Evolutionary conservation across 2,113 vertebrate genomes (phyloP).

Genomic region (Ellobius talpinus): DNA sequence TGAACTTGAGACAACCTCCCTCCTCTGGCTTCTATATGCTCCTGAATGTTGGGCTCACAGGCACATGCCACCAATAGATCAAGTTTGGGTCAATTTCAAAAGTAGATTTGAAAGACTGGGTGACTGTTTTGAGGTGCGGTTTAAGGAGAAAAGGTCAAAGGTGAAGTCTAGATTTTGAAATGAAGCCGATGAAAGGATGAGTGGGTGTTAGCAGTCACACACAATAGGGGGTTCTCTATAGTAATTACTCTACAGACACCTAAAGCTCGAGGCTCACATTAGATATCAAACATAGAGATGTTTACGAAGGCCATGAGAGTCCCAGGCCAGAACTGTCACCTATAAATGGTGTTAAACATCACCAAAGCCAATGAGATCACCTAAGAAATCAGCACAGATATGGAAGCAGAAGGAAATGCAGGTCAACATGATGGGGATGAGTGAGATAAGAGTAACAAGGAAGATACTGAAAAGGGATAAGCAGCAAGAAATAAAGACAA

Average conservation of each 20-base stretch:
- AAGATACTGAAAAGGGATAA: neutral
- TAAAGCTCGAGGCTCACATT: neutral
- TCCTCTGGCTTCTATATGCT: neutral
- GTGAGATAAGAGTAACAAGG: neutral
- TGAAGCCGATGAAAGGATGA: neutral
- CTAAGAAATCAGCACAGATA: neutral
- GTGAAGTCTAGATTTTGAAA: neutral
- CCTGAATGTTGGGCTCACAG: too few species aligned
- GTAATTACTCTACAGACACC: conserved; percentile 13
- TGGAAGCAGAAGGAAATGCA: neutral
- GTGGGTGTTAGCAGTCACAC: neutral
- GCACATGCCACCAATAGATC: neutral
- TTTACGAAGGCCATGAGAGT: neutral
- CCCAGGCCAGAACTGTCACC: neutral
- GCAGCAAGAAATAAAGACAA: neutral
- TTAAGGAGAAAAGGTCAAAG: neutral
- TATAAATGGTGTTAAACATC: neutral
- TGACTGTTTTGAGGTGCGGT: neutral
- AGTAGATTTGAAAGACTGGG: neutral
- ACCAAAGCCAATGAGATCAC: neutral
- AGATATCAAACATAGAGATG: neutral
- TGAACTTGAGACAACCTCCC: neutral
- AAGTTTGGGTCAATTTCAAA: neutral
- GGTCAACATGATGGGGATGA: neutral
- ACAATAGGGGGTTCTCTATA: neutral